Evolutionary conservation across 2,797 vertebrate genomes (phyloP), one percentile per base, ranked within the genome.

Genomic region (Pseudopleuronectes americanus): DNA sequence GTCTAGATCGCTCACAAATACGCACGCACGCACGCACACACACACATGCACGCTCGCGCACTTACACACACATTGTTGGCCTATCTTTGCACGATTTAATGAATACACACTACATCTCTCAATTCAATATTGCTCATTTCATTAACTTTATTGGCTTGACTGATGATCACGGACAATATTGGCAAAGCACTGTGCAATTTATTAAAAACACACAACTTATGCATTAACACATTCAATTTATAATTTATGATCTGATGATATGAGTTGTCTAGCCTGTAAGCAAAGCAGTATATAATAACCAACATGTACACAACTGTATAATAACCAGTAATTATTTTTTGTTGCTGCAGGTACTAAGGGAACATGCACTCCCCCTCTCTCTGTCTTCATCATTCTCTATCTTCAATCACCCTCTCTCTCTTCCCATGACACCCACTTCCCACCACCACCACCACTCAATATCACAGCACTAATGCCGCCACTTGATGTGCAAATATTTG

Each of bases 401-500:
- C 47, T 68, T 36, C 28, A 31, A 49, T 63, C 58, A 31, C 9
- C 52, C 16, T 47, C 19, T 64, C 62, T 61, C 43, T 64, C 36
- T 33, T 83, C 68, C 52, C 51, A 67, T 75, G 69, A 79, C 49
- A 57, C n/a, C 52, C 60, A 14, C 52, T 19, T 51, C 57, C 31
- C 51, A 14, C 69, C 67, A 55, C 74, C 61, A 7, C 57, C 63
- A 64, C 60, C 68, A 64, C 76, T 88, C 87, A 81, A 89, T 91
- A 90, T 81, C 71, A 76, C 59, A 60, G 53, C 76, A 56, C 71
- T 92, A 87, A 89, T 88, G 57, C 85, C 77, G 48, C 78, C 84
- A 79, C 77, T 84, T 91, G 77, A 77, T 84, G 81, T 87, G 88
- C 89, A 94, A 93, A 94, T 93, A 94, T 93, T 90, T 89, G 88